Evolutionary conservation across 2,888 invertebrate species (phyloP).

Genomic region (Thelaira solivaga): DNA sequence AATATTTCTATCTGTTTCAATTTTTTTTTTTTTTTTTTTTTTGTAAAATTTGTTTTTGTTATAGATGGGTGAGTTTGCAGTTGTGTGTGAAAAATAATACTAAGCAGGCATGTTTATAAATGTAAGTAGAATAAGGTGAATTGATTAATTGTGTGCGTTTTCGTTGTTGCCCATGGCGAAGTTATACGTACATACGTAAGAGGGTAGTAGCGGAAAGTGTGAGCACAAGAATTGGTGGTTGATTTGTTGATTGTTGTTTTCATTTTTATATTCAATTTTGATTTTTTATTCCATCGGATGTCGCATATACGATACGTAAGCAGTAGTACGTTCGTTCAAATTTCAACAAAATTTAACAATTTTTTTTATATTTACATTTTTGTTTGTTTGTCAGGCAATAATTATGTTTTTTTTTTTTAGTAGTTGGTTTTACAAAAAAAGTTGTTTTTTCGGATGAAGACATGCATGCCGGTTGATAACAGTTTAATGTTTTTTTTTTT

Average conservation of each 20-base stretch:
- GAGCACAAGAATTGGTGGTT: slow-evolving; percentile 45
- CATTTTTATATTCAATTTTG: not conserved
- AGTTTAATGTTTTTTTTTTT: slow-evolving; percentile 33
- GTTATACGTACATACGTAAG: slow-evolving; percentile 12
- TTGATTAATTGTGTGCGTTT: slow-evolving; percentile 24
- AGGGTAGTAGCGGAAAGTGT: slow-evolving; percentile 37
- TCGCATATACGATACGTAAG: not conserved
- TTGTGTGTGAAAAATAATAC: slow-evolving; percentile 51
- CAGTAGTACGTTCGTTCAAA: not conserved
- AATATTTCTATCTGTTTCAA: too few species aligned
- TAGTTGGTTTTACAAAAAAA: not conserved
- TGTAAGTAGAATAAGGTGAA: slow-evolving; percentile 28
- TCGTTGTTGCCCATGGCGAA: slow-evolving; percentile 47
- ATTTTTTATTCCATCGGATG: slow-evolving; percentile 14
- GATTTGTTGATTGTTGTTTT: slow-evolving; percentile 32
- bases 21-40: slow-evolving; percentile 15
- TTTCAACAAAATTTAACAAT: slow-evolving; percentile 10
- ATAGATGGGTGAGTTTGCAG: slow-evolving; percentile 45
- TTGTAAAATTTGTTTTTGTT: slow-evolving; percentile 15
- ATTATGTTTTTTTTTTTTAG: not conserved
- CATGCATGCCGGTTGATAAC: slow-evolving; percentile 49
- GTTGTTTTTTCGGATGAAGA: slow-evolving; percentile 14
- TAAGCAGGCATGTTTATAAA: slow-evolving; percentile 50
- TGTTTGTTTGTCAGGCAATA: slow-evolving; percentile 15
- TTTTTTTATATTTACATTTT: slow-evolving; percentile 23